phyloP scores from a whole-genome alignment of 2,113 vertebrate species.

The Megaceryle maxima region DNA sequence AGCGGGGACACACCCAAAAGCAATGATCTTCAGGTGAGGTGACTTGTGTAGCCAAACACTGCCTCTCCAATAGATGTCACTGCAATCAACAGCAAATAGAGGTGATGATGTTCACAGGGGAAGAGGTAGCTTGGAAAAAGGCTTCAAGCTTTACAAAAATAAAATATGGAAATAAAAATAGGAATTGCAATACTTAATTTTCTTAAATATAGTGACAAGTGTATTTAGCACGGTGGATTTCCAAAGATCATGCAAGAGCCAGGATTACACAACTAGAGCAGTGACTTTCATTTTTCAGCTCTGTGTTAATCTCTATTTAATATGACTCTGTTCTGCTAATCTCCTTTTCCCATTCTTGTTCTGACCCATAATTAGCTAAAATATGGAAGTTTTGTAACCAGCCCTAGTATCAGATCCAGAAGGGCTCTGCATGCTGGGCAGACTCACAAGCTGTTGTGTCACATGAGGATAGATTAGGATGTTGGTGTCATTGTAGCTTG shows the following conservation, averaged over 20 bases:
- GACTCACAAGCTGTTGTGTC: background rate
- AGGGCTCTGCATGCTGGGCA: background rate
- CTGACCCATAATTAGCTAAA: conserved; percentile 47
- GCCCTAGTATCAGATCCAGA: background rate
- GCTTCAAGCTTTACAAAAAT: background rate
- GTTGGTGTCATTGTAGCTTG: background rate
- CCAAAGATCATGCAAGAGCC: background rate
- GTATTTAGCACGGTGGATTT: background rate
- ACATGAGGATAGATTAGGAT: background rate
- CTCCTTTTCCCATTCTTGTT: conserved; percentile 15
- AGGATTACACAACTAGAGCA: background rate
- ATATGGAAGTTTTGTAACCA: background rate
- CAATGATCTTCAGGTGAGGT: background rate
- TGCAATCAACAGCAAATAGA: conserved; percentile 68
- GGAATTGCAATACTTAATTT: background rate
- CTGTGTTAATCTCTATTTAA: conserved; percentile 36
- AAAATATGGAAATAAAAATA: background rate
- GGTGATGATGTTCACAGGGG: conserved; percentile 13
- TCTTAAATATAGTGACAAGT: background rate
- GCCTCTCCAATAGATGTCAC: conserved; percentile 79
- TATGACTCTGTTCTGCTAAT: conserved; percentile 27
- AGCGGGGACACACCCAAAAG: background rate
- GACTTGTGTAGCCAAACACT: conserved; percentile 13
- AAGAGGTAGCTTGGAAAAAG: background rate
- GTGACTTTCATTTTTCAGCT: conserved; percentile 27